Base-by-base conservation (phyloP, 2,888 invertebrate species). In the Pseudanteris insignis region DNA sequence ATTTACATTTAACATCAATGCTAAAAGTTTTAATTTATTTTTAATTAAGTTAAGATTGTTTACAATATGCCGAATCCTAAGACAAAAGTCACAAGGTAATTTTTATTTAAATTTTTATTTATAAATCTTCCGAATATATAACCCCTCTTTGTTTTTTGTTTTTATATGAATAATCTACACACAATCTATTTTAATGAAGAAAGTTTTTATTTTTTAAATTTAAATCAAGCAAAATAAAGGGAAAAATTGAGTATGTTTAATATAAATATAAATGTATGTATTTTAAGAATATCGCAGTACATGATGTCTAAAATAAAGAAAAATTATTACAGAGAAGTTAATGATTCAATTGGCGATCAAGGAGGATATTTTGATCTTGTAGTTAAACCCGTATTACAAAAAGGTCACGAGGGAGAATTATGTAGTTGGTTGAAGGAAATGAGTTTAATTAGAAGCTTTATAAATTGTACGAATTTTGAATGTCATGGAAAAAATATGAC, bases 371-470 rank as follows among this genome's bases (percentile, higher is more conserved):
- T 81, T 50, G 81, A 82, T 54, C 71, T 81, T 43, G 81, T 81
- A 0, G 81, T 84, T 6, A 78, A 81, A 38, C 83, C 83, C 24
- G 80, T 84, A 78, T 65, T 85, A 9, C 79, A 79, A 47, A 78
- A 80, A 14, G 84, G 83, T 1, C 83, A 83, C 44, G 84, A 84
- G 66, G 82, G 81, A 5, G 83, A 84, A 69, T 70, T 85, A 13
- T 81, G 83, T 51, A 78, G 81, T 48, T 84, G 84, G 84, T 67
- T 85, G 33, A 83, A 82, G 73, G 81, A 81, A 63, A 80, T 81
- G 67, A 82, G 81, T 28, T 71, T 85, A 4, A 81, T 84, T 32
- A 76, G 81, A 14, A 77, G 77, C 1, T 78, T 77, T 40, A 70
- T 71, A 2, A 76, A 71, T 33, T 83, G 82, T 50, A 71, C 77